Conservation (phyloP, 1,140 invertebrate genomes). For the Heliconius himera region DNA sequence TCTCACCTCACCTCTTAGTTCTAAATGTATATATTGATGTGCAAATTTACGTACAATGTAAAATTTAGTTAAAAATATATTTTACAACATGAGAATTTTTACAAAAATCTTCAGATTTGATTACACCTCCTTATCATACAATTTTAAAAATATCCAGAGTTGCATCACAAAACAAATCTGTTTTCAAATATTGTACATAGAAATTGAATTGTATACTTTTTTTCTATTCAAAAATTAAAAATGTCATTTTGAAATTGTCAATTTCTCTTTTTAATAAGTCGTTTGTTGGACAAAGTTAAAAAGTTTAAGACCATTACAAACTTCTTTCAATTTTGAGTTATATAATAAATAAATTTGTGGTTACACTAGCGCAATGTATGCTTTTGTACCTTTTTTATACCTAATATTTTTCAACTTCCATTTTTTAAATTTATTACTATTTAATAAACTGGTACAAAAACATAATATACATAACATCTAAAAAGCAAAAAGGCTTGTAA, state of each 20-base stretch:
- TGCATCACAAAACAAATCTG: background rate
- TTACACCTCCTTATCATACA: too few species aligned
- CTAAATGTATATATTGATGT: too few species aligned
- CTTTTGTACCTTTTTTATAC: background rate
- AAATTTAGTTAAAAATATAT: too few species aligned
- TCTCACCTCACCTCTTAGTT: too few species aligned
- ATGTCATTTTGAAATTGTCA: background rate
- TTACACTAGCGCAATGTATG: background rate
- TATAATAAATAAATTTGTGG: background rate
- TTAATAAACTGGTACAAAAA: too few species aligned
- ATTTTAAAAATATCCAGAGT: background rate
- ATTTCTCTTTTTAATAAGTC: background rate
- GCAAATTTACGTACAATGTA: too few species aligned
- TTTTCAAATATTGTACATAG: background rate
- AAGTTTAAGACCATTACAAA: background rate
- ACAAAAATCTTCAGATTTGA: too few species aligned
- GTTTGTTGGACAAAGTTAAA: background rate
- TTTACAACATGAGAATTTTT: too few species aligned
- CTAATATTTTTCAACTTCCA: background rate
- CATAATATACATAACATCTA: too few species aligned
- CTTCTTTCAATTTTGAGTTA: background rate
- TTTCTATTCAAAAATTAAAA: background rate
- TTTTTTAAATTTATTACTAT: too few species aligned
- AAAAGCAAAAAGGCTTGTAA: too few species aligned
- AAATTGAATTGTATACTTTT: background rate